Evolutionary conservation across 2,888 invertebrate species (phyloP), one percentile per base, ranked within the genome.

Genomic region (Melanostoma mellinum): DNA sequence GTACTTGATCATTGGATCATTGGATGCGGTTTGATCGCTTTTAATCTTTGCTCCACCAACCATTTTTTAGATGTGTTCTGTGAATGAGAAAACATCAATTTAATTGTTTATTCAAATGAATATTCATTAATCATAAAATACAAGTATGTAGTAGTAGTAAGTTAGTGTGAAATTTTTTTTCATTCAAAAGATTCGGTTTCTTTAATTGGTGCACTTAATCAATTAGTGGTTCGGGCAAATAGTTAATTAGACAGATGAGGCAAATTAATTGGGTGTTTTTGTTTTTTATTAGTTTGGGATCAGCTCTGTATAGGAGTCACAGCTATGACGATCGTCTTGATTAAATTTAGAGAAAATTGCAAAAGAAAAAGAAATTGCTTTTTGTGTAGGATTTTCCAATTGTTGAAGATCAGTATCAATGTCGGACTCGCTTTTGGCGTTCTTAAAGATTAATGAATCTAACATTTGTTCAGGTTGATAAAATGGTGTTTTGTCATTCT

Each of bases 1-100:
- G 63, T 90, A 90, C 58, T 90, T 89, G 67, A 91, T 89, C 88
- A 90, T 89, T 4, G 90, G 90, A 87, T 90, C 91, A 75, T 89
- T 89, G 2, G 86, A 86, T 61, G 89, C 88, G 6, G 87, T 87
- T 35, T 86, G 85, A 56, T 87, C 87, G 0, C 87, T 86, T 46
- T 87, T 56, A 6, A 87, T 87, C 10, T 86, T 86, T 2, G 87
- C 85, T 42, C 89, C 89, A 42, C 90, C 91, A 82, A 91, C 91
- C 91, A 91, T 91, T 74, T 85, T 88, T 40, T 44, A 33, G 33
- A 38, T 44, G 6, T 32, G 36, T 9, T 61, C 63, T 63, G 38
- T 48, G 9, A 44, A 46, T 9, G 20, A 56, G 5, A 46, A 2
- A 61, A 9, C 20, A 20, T 20, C 1, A 20, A 20, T 20, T 20